These are phyloP conservation scores for Macrophya annulata DNA, from an alignment of 2,888 invertebrate genomes.

Conservation along the genomic window DNA sequence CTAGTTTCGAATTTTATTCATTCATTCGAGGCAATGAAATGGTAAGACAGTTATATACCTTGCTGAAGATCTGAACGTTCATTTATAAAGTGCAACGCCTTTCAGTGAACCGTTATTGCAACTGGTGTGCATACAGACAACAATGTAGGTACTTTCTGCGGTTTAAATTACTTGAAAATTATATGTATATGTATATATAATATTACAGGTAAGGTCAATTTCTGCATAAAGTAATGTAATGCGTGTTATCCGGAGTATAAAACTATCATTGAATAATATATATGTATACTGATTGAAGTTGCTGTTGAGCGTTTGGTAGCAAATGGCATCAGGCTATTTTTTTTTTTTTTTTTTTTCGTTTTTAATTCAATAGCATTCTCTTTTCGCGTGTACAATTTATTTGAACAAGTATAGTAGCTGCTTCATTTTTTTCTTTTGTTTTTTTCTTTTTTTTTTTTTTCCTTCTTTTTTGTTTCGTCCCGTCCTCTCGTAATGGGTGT, in stretches of 20 bases:
- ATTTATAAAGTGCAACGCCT: background rate
- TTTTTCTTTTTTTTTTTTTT: background rate
- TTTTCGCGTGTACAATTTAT: constrained; percentile 18
- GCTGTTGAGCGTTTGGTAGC: background rate
- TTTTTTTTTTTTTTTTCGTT: no score
- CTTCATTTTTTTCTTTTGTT: background rate
- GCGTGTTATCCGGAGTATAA: background rate
- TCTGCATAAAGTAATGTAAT: background rate
- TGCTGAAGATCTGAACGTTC: background rate
- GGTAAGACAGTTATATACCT: background rate
- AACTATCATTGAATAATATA: background rate
- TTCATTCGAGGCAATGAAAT: background rate
- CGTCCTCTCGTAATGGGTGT: constrained; percentile 23
- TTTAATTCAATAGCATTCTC: background rate
- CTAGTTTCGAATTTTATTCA: background rate
- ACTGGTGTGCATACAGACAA: background rate
- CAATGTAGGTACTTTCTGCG: background rate
- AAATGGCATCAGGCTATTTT: background rate
- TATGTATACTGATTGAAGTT: background rate
- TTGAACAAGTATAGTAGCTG: background rate
- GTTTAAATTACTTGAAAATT: constrained; percentile 25
- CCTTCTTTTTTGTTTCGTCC: background rate
- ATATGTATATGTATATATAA: background rate
- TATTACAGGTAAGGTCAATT: background rate
- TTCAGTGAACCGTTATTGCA: constrained; percentile 22